phyloP scores from a whole-genome alignment of 2,113 vertebrate genomes.

The Lepisosteus osseus region DNA sequence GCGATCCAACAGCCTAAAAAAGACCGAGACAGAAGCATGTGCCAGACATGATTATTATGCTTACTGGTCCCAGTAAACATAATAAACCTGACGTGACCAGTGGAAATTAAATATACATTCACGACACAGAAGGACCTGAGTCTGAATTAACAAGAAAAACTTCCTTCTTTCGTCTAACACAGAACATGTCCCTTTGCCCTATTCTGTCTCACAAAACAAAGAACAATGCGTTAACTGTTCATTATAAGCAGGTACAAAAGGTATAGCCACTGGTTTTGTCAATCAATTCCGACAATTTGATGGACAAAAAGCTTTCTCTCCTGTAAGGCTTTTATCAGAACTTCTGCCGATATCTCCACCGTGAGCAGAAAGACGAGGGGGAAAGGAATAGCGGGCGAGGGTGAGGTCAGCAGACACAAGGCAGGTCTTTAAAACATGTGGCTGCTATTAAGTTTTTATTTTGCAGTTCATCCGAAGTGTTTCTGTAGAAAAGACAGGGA shows the following conservation, averaged over 20 bases:
- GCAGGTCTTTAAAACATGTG: conserved; percentile 20
- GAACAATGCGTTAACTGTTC: conserved; percentile 36
- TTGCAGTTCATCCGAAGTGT: conserved; percentile 13
- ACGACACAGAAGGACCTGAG: conserved; percentile 27
- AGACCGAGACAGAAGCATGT: conserved; percentile 75
- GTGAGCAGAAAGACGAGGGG: conserved; percentile 32
- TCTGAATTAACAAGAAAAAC: conserved; percentile 11
- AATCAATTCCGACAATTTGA: conserved; percentile 30
- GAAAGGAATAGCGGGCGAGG: conserved; percentile 17
- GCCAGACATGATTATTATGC: conserved; percentile 76
- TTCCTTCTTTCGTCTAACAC: conserved; percentile 9
- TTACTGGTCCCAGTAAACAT: conserved; percentile 59
- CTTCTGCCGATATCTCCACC: conserved; percentile 18
- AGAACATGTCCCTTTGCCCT: neutral
- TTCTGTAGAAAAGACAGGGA: no score
- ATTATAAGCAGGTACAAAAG: neutral
- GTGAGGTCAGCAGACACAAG: conserved; percentile 16
- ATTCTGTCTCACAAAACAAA: conserved; percentile 8
- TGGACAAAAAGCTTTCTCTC: no score
- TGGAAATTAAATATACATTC: conserved; percentile 56
- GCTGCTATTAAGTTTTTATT: conserved; percentile 34
- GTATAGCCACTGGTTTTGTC: conserved; percentile 39
- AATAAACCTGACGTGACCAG: conserved; percentile 55
- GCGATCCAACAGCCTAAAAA: conserved; percentile 69
- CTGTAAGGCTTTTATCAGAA: conserved; percentile 6